Conservation (phyloP, 2,113 vertebrate genomes). For the Plectropomus leopardus region DNA sequence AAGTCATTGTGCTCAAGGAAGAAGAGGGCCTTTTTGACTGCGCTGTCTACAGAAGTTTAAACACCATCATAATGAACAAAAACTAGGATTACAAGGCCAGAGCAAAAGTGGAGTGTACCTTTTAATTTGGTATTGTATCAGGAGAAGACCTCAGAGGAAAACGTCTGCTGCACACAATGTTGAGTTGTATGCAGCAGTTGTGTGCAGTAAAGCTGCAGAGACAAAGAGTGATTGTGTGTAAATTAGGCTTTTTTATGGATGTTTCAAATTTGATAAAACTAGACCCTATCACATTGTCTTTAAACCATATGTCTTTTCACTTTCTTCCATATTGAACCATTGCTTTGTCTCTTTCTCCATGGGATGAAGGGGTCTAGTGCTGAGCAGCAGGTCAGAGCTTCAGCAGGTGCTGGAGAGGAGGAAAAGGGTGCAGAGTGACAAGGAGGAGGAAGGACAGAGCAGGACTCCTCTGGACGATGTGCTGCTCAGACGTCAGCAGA, state of each 20-base stretch:
- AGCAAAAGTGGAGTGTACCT: no score
- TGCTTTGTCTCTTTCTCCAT: conserved; percentile 12
- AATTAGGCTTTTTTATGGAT: neutral
- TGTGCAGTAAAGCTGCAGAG: neutral
- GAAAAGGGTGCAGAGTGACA: conserved; percentile 76
- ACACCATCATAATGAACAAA: no score
- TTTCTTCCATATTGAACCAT: neutral
- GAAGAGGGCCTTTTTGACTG: no score
- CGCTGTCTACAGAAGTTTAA: no score
- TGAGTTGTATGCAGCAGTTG: no score
- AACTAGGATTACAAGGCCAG: no score
- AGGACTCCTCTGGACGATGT: conserved; percentile 78
- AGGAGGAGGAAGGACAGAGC: conserved; percentile 69
- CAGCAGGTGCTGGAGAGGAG: conserved; percentile 82
- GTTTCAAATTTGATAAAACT: neutral
- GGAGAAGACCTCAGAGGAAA: no score
- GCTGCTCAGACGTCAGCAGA: conserved; percentile 79
- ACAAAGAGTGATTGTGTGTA: neutral
- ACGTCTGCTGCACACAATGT: no score
- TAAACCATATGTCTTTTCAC: neutral
- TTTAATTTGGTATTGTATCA: no score
- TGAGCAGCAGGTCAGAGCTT: conserved; percentile 82
- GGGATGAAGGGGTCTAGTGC: conserved; percentile 74
- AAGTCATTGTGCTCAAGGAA: no score
- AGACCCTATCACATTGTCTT: neutral